Percentiles rank a stretch among this genome's conserved stretches.
Conservation (phyloP, 2,113 vertebrate genomes). For the Cercocebus atys region DNA sequence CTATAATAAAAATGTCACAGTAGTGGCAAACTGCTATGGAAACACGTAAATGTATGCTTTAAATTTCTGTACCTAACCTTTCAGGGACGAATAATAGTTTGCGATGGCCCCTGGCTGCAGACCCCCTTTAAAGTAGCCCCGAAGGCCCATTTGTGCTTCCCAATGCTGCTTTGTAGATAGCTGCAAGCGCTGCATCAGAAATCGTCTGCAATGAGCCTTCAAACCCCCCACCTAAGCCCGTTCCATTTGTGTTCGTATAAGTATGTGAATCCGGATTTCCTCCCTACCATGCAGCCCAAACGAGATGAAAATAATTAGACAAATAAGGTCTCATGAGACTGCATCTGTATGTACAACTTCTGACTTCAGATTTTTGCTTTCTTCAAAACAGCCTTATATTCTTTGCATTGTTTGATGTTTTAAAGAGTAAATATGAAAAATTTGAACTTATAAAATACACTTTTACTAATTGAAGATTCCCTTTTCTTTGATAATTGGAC, state of each 20-base stretch:
- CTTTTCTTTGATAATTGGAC: not conserved
- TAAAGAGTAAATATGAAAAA: not conserved
- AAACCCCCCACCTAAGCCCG: not conserved
- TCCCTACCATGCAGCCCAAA: not conserved
- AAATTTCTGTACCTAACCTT: not conserved
- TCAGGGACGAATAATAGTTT: not conserved
- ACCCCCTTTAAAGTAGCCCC: not conserved
- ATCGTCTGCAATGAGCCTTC: not conserved
- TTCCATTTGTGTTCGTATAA: not conserved
- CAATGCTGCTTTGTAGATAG: not conserved
- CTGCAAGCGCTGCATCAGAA: not conserved
- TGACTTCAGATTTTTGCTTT: not conserved
- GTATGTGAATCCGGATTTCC: not conserved
- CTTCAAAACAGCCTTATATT: not conserved
- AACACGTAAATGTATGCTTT: not conserved
- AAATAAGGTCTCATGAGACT: not conserved
- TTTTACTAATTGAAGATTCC: not conserved
- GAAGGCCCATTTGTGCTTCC: not conserved
- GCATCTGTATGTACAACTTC: not conserved
- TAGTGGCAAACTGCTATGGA: not conserved
- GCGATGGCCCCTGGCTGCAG: fast-evolving
- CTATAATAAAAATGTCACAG: not conserved
- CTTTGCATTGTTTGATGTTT: not conserved
- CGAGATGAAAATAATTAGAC: not conserved
- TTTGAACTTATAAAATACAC: not conserved